Percentiles rank a stretch among this genome's conserved stretches.
These are phyloP conservation scores for Chelonia mydas DNA, from an alignment of 2,797 vertebrate genomes.

Conservation along the genomic window DNA sequence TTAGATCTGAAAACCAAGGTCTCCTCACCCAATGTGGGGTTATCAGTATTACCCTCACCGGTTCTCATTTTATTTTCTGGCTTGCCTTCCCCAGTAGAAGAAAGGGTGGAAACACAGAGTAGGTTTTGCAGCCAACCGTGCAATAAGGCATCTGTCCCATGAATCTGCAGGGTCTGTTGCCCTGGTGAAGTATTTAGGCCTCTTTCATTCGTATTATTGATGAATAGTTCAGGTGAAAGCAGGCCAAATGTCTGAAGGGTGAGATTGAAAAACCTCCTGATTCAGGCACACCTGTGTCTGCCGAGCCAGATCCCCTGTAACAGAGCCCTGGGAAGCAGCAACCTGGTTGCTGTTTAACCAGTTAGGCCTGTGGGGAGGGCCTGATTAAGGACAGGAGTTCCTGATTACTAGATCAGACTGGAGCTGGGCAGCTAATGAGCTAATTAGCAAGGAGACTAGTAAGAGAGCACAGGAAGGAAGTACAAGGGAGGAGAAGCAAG, in stretches of 20 bases:
- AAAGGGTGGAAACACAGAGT: not conserved
- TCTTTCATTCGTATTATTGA: not conserved
- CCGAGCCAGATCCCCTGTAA: not conserved
- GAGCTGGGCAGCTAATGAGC: too few relatives aligned
- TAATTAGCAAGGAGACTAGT: too few relatives aligned
- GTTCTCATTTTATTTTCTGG: not conserved
- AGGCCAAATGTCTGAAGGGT: not conserved
- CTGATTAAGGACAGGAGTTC: not conserved
- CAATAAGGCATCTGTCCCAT: not conserved
- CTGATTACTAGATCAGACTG: not conserved
- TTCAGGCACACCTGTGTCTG: not conserved
- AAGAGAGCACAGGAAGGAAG: too few relatives aligned
- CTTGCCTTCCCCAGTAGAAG: not conserved
- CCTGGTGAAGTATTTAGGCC: not conserved
- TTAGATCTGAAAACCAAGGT: not conserved
- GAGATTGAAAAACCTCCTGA: not conserved
- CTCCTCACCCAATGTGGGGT: not conserved
- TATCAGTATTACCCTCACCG: not conserved
- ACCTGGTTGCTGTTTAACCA: too few relatives aligned
- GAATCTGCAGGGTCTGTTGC: not conserved
- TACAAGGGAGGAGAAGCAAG: too few relatives aligned
- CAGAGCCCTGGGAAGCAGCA: too few relatives aligned
- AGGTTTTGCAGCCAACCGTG: not conserved
- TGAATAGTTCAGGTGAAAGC: not conserved
- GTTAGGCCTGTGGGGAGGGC: not conserved